These are phyloP conservation scores for Brachyrhaphis roseni DNA, from an alignment of 2,797 vertebrate species.

Conservation along the genomic window DNA sequence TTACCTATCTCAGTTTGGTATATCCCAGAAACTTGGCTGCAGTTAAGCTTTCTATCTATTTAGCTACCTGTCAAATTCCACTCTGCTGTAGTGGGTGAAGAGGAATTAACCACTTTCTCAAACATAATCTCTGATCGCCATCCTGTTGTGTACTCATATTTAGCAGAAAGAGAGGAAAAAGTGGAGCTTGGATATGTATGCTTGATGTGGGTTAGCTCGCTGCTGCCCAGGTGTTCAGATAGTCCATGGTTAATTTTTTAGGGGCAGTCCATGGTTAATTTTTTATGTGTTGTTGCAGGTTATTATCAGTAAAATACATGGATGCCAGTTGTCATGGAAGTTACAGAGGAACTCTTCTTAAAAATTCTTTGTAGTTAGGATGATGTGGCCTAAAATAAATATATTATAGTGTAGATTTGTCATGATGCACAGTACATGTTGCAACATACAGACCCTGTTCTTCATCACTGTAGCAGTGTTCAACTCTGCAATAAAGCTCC, in stretches of 20 bases:
- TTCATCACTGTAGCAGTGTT: neutral
- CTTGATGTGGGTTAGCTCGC: neutral
- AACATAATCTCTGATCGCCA: neutral
- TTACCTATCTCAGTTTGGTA: too few relatives aligned
- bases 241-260: neutral
- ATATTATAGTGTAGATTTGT: neutral
- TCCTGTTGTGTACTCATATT: neutral
- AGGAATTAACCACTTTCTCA: neutral
- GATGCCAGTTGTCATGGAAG: neutral
- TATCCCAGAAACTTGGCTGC: too few relatives aligned
- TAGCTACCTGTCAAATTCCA: neutral
- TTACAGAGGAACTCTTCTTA: neutral
- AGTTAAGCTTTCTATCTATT: too few relatives aligned
- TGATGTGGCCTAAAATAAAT: neutral
- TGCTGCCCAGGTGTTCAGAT: neutral
- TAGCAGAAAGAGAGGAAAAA: neutral
- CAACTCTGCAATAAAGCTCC: neutral
- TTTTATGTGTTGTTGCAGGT: neutral
- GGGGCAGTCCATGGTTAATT: neutral
- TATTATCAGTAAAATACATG: neutral
- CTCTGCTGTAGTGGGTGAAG: neutral
- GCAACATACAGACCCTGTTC: neutral
- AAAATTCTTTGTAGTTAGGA: neutral
- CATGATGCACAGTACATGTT: neutral
- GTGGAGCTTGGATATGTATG: neutral